Conservation (phyloP, 2,113 vertebrate genomes). For the Suncus etruscus region DNA sequence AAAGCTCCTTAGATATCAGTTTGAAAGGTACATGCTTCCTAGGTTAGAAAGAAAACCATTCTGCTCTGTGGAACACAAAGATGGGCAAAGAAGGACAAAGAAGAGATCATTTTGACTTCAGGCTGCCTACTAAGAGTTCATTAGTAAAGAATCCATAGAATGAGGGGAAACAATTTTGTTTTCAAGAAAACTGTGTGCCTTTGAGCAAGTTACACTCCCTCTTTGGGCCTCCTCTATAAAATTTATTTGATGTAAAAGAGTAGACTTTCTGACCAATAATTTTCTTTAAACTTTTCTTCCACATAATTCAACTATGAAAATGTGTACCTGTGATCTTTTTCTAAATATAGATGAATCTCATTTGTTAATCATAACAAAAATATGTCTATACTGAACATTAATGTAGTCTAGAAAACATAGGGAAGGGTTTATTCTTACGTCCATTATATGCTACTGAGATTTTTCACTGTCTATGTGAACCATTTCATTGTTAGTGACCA, state of each 20-base stretch:
- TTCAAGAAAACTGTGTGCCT: neutral
- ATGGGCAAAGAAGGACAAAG: neutral
- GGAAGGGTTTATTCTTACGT: neutral
- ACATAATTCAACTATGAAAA: neutral
- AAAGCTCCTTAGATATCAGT: conserved; percentile 25
- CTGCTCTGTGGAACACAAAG: conserved; percentile 5
- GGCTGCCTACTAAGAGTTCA: neutral
- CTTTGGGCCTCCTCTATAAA: neutral
- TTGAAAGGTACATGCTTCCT: conserved; percentile 29
- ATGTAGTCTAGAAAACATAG: neutral
- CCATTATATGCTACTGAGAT: neutral
- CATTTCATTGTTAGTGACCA: neutral
- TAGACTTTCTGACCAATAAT: neutral
- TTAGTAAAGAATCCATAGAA: neutral
- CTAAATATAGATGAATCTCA: neutral
- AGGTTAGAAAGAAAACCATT: neutral
- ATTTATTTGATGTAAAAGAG: neutral
- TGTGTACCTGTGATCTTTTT: neutral
- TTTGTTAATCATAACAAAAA: neutral
- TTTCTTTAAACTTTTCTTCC: neutral
- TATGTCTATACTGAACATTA: neutral
- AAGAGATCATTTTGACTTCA: neutral
- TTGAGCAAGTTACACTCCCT: conserved; percentile 16
- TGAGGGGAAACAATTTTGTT: neutral
- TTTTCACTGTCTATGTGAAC: neutral